Evolutionary conservation across 2,113 vertebrate genomes (phyloP), one percentile per base, ranked within the genome.

Genomic region (Istiophorus platypterus): DNA sequence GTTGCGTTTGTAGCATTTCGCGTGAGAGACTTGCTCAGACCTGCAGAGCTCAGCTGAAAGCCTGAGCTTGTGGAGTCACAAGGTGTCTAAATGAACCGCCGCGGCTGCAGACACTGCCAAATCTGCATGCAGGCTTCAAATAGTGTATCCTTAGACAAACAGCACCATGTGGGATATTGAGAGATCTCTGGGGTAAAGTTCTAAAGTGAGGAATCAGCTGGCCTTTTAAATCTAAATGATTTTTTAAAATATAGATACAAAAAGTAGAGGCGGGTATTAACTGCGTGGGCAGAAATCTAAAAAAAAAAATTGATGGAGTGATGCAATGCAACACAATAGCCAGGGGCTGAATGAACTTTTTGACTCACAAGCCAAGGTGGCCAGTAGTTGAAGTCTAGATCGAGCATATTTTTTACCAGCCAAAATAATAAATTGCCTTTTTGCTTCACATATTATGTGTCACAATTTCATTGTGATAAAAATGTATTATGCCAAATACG

Each of bases 1-100:
- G 74, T 67, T 62, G 57, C 37, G 62, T 74, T 59, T 27, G 62
- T 17, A 47, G 68, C 59, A 66, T 70, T 51, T 47, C 18, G 41
- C 37, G 26, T 34, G 76, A 66, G 47, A 52, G 84, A 70, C 90
- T 71, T 88, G 89, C 78, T 79, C 0, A 3, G 70, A 90, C 92
- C 84, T 88, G 92, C 79, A 39, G 39, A 78, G 65, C 88, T 88
- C 71, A 75, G 85, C 86, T 80, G 72, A 88, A 81, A 84, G 70
- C 80, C 34, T 22, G 80, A 72, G 62, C 18, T 4, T 56, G 66
- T 64, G 42, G 80, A 90, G 77, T 71, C 80, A 29, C 47, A 79
- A 82, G 75, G 81, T 78, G 79, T 82, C 84, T 78, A 79, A 85
- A 85, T 76, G 85, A 85, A 68, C 31, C 62, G 34, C 68, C 59